Evolutionary conservation across 2,888 invertebrate species (phyloP).

Genomic region (Lepeophtheirus nordmannii): DNA sequence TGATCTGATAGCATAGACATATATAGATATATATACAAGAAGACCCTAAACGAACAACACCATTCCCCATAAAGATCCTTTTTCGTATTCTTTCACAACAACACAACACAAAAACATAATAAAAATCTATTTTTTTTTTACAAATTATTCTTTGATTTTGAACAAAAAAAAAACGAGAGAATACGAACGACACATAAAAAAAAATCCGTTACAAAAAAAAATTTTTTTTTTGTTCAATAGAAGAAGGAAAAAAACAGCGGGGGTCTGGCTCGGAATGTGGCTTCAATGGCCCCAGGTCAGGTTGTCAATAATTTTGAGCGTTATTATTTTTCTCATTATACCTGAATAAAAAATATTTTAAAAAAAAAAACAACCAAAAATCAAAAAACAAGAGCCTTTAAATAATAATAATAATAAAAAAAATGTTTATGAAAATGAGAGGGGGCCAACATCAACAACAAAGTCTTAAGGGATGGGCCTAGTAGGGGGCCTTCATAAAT

Average conservation of each 20-base stretch:
- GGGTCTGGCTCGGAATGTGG: constrained; percentile 23
- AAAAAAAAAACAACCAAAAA: too few species aligned
- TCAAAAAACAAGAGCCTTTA: background rate
- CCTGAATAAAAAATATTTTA: too few species aligned
- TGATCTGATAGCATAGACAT: too few species aligned
- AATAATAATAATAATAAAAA: background rate
- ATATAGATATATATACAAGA: background rate
- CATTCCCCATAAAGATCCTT: background rate
- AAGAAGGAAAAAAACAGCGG: constrained; percentile 7
- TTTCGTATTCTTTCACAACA: background rate
- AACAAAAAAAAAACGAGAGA: background rate
- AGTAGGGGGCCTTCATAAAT: too few species aligned
- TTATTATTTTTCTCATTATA: too few species aligned
- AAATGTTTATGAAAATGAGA: background rate
- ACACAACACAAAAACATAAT: background rate
- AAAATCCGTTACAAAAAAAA: constrained; percentile 5
- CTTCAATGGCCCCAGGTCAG: constrained; percentile 6
- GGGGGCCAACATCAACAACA: background rate
- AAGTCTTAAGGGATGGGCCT: too few species aligned
- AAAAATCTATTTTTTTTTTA: background rate
- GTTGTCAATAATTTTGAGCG: background rate
- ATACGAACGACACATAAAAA: background rate
- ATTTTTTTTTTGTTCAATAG: background rate
- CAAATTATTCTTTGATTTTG: constrained; percentile 6
- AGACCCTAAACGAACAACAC: background rate